Conservation (phyloP, 2,888 invertebrate genomes). For the Antheraea assamensis region DNA sequence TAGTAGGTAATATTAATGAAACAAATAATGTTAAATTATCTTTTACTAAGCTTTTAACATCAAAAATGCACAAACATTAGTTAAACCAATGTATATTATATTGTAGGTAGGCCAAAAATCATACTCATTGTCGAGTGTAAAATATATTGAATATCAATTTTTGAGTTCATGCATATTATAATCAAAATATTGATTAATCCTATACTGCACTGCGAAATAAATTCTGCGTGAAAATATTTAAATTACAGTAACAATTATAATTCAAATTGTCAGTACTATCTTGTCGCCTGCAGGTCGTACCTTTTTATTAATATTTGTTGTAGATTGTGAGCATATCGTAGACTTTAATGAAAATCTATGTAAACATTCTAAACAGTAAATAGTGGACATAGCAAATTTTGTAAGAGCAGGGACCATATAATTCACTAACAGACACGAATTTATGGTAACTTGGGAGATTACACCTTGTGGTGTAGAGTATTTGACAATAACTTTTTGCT, state of each 20-base stretch:
- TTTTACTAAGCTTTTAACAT: constrained; percentile 77
- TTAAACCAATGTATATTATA: constrained; percentile 16
- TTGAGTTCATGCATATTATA: not conserved
- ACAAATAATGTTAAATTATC: constrained; percentile 43
- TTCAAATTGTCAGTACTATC: not conserved
- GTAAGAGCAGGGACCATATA: no score
- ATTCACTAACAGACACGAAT: no score
- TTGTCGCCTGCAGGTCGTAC: no score
- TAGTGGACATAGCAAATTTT: no score
- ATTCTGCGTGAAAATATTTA: not conserved
- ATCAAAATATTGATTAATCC: not conserved
- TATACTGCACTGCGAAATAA: not conserved
- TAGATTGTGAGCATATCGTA: no score
- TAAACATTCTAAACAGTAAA: no score
- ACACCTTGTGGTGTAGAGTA: no score
- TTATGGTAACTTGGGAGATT: no score
- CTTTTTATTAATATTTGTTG: no score
- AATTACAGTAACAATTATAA: not conserved
- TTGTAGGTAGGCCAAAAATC: not conserved
- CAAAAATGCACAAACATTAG: constrained; percentile 62
- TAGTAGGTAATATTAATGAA: constrained; percentile 15
- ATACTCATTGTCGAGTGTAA: not conserved
- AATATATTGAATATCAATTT: not conserved
- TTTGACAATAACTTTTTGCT: no score
- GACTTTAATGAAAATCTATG: no score